Conservation (phyloP, 2,888 invertebrate genomes). For the Caradrina clavipalpis region DNA sequence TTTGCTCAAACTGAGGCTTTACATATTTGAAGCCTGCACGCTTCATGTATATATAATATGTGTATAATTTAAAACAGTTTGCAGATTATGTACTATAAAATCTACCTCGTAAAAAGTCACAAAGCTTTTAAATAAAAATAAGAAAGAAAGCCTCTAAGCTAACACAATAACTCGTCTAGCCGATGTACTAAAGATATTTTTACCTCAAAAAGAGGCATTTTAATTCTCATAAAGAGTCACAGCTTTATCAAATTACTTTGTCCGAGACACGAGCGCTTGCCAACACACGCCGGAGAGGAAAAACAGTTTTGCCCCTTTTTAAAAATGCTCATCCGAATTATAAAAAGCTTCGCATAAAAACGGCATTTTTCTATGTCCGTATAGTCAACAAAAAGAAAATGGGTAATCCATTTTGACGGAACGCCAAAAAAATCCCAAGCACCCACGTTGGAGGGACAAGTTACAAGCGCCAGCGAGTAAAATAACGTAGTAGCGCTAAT, state of each 20-base stretch:
- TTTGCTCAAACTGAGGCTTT: conserved; percentile 31
- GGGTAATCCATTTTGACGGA: conserved; percentile 77
- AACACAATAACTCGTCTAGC: not conserved
- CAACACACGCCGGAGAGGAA: conserved; percentile 25
- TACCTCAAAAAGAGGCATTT: conserved; percentile 10
- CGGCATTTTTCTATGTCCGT: conserved; percentile 68
- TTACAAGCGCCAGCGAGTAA: conserved; percentile 60
- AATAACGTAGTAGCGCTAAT: not conserved
- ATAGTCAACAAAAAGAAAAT: conserved; percentile 73
- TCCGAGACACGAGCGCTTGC: conserved; percentile 11
- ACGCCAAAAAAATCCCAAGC: conserved; percentile 70
- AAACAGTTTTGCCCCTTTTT: conserved; percentile 27
- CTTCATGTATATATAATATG: conserved; percentile 23
- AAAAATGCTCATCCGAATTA: conserved; percentile 62
- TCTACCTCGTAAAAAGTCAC: not conserved
- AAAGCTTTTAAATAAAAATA: conserved; percentile 3
- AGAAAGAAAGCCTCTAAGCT: not conserved
- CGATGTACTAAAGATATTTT: not conserved
- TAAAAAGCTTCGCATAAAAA: conserved; percentile 65
- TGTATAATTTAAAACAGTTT: not conserved
- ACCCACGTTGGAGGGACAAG: conserved; percentile 46
- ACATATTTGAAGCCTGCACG: conserved; percentile 18
- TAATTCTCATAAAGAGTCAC: conserved; percentile 22
- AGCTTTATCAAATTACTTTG: conserved; percentile 27
- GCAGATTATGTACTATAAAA: conserved; percentile 21